Conservation (phyloP, 2,797 vertebrate species). For the Brachyalestes nurse region DNA sequence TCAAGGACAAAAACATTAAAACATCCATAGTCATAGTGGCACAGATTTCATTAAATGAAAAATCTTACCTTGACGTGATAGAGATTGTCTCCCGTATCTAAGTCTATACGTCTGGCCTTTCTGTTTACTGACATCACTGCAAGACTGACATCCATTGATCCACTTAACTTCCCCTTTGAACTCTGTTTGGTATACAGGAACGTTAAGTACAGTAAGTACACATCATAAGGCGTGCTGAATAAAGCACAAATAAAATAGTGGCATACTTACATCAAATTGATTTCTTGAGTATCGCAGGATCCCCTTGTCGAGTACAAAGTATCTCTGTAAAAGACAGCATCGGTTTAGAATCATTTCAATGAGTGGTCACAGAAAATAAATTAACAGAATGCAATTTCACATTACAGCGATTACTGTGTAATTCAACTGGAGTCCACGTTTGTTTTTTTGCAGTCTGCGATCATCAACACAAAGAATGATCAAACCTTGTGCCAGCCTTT, state of each 20-base stretch:
- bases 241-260: not conserved
- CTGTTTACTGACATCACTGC: conserved; percentile 93
- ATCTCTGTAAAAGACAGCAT: conserved; percentile 78
- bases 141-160: conserved; percentile 86
- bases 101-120: conserved; percentile 89
- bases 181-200: conserved; percentile 71
- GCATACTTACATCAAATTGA: conserved; percentile 87
- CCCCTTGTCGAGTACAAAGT: conserved; percentile 89
- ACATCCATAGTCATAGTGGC: not conserved
- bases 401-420: too few relatives aligned
- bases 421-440: too few relatives aligned
- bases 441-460: too few relatives aligned
- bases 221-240: not conserved
- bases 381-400: too few relatives aligned
- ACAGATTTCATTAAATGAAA: too few relatives aligned
- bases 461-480: not conserved
- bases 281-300: conserved; percentile 88
- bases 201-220: not conserved
- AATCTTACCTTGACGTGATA: conserved; percentile 90
- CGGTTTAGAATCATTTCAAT: not conserved
- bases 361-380: too few relatives aligned
- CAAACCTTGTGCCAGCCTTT: conserved; percentile 97
- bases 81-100: conserved; percentile 91
- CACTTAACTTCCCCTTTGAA: conserved; percentile 86
- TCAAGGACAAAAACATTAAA: not conserved